These are phyloP conservation scores for Paguma larvata DNA, from an alignment of 2,797 vertebrate genomes.

Conservation along the genomic window DNA sequence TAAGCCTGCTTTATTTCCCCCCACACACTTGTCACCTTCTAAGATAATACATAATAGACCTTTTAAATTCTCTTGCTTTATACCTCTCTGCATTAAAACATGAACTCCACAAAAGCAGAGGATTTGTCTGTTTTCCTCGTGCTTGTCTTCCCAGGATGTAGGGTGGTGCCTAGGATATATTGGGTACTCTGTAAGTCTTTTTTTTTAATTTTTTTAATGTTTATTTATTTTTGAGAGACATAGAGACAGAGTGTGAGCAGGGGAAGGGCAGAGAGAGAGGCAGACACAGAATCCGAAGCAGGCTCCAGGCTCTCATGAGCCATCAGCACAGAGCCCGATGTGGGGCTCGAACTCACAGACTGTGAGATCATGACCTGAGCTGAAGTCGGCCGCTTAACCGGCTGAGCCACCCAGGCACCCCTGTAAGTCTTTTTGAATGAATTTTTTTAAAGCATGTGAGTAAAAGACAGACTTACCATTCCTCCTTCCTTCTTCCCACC, in stretches of 20 bases:
- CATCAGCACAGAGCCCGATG: no score
- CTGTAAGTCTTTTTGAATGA: not conserved
- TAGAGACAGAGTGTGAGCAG: no score
- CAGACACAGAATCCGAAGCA: no score
- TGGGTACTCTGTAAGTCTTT: not conserved
- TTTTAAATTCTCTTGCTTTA: not conserved
- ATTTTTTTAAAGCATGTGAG: not conserved
- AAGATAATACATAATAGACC: not conserved
- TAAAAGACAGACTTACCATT: not conserved
- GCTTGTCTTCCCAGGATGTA: not conserved
- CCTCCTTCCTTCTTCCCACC: not conserved
- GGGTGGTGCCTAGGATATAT: not conserved
- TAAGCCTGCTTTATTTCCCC: not conserved
- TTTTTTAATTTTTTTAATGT: no score
- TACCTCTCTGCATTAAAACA: not conserved
- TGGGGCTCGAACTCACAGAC: no score
- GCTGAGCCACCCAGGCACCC: no score
- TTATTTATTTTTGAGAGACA: no score
- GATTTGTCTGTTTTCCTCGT: not conserved
- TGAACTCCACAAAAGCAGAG: not conserved
- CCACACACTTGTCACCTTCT: not conserved
- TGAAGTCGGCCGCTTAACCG: no score
- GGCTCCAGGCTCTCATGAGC: no score
- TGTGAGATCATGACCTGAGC: no score
- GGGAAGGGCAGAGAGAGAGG: no score